Conservation (phyloP, 2,113 vertebrate genomes). For the Platichthys flesus region DNA sequence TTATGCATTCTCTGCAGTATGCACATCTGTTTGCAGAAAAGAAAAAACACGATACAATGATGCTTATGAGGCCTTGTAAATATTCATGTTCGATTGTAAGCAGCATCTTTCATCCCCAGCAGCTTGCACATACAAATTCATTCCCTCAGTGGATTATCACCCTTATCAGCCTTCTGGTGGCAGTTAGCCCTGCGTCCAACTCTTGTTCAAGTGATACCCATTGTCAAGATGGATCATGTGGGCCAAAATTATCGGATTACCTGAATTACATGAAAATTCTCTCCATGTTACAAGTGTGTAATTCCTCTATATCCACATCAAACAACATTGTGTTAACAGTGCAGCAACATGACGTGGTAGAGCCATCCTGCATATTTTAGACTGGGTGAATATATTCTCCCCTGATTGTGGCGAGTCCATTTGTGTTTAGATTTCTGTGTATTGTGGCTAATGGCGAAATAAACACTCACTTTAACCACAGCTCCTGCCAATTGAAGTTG, state of each 20-base stretch:
- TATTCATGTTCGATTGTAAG: conserved; percentile 34
- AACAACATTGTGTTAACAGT: too few species aligned
- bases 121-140: conserved; percentile 24
- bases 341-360: too few species aligned
- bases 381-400: not conserved
- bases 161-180: conserved; percentile 24
- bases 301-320: too few species aligned
- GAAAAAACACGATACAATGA: conserved; percentile 5
- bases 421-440: not conserved
- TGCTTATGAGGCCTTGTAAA: conserved; percentile 25
- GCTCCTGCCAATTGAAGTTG: not conserved
- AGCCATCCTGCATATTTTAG: too few species aligned
- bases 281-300: not conserved
- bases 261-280: too few species aligned
- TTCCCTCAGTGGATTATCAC: conserved; percentile 22
- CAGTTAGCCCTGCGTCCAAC: not conserved
- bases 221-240: conserved; percentile 2
- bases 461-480: not conserved
- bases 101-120: conserved; percentile 34
- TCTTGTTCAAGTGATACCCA: conserved; percentile 13
- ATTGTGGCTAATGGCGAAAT: not conserved
- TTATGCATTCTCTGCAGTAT: conserved; percentile 5
- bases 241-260: not conserved
- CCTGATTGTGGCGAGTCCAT: not conserved
- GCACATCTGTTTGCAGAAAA: conserved; percentile 29